Evolutionary conservation across 2,797 vertebrate genomes (phyloP).

Genomic region (Peromyscus aztecus): DNA sequence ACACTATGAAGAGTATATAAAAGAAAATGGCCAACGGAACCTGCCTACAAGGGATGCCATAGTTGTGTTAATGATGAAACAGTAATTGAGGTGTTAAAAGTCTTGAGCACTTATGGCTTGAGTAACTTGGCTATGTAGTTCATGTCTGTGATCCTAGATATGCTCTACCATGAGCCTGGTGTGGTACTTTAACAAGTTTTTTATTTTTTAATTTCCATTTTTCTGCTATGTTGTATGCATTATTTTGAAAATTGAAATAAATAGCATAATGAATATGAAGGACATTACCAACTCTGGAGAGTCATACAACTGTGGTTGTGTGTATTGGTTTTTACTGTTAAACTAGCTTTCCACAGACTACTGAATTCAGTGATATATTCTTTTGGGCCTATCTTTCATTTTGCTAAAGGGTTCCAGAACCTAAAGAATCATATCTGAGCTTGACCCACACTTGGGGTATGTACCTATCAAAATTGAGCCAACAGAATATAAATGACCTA

Average conservation of each 20-base stretch:
- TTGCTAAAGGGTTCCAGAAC: not conserved
- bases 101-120: not conserved
- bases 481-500: not conserved
- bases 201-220: not conserved
- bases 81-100: not conserved
- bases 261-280: not conserved
- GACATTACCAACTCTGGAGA: not conserved
- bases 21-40: not conserved
- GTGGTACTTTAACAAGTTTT: not conserved
- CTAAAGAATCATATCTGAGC: not conserved
- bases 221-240: not conserved
- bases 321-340: slow-evolving; percentile 16
- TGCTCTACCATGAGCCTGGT: not conserved
- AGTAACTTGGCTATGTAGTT: not conserved
- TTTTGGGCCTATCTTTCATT: slow-evolving; percentile 2
- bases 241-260: slow-evolving; percentile 65
- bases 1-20: not conserved
- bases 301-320: not conserved
- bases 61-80: not conserved
- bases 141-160: not conserved
- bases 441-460: not conserved
- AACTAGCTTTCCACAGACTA: not conserved
- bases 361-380: not conserved
- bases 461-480: not conserved
- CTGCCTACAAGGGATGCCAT: not conserved